Base-by-base conservation (phyloP, 2,888 invertebrate genomes). In the Minunthozetes semirufus region DNA sequence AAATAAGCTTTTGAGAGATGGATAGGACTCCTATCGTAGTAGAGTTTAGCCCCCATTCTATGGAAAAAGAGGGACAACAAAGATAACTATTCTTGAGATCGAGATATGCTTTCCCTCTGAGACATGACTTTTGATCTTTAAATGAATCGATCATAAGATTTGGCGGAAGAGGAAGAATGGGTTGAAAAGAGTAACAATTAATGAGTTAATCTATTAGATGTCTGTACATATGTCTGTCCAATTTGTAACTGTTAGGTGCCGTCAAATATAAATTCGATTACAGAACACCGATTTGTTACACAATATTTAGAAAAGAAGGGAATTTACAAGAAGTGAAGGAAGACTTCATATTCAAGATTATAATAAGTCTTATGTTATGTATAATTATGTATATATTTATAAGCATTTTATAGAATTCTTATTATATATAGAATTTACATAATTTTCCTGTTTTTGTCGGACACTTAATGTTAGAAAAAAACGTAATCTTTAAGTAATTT, bases 231-330 rank as follows among this genome's bases (percentile, higher is more conserved):
- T 53, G 53, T 53, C 25, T 59, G 25, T 27, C 22, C 25, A 59
- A 29, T 59, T 59, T 59, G 59, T 59, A 59, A 59, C 59, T 59
- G 27, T 27, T 19, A 25, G 59, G 22, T 22, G 25, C 59, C 27
- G 25, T 25, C 22, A 25, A 5, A 19, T 59, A 27, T 59, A 59
- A 50, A 50, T 50, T 50, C 17, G 19, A 50, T 50, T 25, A 22
- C 17, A 59, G 22, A 19, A 59, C 59, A 59, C 19, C 15, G 19
- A 59, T 53, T n/a, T 59, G 59, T 27, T 59, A 59, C 27, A 59
- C 59, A 59, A 59, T 59, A 59, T 50, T 50, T 25, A 59, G 22
- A 59, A 59, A 59, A n/a, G n/a, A 59, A 59, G 59, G 59, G 59
- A 59, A 59, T 59, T 59, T 59, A 59, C 59, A 59, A 27, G 59